Evolutionary conservation across 2,888 invertebrate genomes (phyloP).

Genomic region (Embidobia sp.): DNA sequence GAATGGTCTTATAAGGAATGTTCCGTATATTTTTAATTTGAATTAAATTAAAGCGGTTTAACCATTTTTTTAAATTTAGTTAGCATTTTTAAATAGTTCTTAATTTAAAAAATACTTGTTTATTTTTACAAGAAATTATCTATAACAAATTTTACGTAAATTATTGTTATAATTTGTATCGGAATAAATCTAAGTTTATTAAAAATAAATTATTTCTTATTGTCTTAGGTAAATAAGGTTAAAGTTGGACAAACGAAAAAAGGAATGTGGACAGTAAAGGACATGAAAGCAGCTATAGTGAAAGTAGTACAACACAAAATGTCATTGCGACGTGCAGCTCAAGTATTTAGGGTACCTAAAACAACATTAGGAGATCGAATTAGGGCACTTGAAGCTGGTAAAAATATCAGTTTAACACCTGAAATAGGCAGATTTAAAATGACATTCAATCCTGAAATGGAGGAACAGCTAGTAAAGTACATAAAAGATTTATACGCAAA

Average conservation of each 20-base stretch:
- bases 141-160: no score
- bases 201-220: no score
- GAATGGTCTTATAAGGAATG: no score
- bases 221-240: no score
- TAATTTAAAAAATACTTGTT: no score
- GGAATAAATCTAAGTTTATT: no score
- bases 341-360: slow-evolving; percentile 5
- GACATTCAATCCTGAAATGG: slow-evolving; percentile 7
- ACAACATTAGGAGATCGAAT: slow-evolving; percentile 24
- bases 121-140: no score
- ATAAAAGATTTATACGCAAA: slow-evolving; percentile 11
- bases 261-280: slow-evolving; percentile 1
- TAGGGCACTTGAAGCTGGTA: background rate
- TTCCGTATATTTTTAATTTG: no score
- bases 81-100: no score
- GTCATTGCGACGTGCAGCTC: background rate
- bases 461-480: background rate
- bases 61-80: no score
- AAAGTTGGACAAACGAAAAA: slow-evolving; percentile 6
- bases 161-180: no score
- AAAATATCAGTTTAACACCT: slow-evolving; percentile 21
- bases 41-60: no score
- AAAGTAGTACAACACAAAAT: background rate
- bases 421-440: slow-evolving; percentile 6
- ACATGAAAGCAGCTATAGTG: slow-evolving; percentile 3